Percentiles rank a stretch among this genome's conserved stretches.
phyloP scores from a whole-genome alignment of 2,797 vertebrate genomes.

The Cuculus canorus region DNA sequence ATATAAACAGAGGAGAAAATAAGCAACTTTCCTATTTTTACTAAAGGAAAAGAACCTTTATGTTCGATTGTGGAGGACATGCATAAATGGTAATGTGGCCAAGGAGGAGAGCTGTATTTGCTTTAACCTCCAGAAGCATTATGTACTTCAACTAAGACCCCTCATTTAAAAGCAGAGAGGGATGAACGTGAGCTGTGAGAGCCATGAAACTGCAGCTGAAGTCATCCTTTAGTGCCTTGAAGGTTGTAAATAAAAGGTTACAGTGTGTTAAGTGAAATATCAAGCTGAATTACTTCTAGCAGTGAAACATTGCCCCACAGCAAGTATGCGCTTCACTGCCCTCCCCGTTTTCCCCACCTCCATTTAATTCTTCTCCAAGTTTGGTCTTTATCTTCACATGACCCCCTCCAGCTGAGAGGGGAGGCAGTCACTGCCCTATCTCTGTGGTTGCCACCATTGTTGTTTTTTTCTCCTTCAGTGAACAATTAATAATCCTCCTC shows the following conservation, averaged over 20 bases:
- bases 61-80: background rate
- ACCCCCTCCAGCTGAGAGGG: constrained; percentile 53
- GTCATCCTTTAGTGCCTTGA: background rate
- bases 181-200: background rate
- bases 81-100: background rate
- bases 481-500: constrained; percentile 51
- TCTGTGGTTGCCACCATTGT: constrained; percentile 61
- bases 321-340: background rate
- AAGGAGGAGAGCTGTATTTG: background rate
- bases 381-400: constrained; percentile 56
- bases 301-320: background rate
- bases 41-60: background rate
- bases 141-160: background rate
- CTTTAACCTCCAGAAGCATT: background rate
- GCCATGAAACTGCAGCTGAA: background rate
- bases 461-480: constrained; percentile 50
- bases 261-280: constrained; percentile 47
- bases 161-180: background rate
- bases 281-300: constrained; percentile 60
- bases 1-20: background rate
- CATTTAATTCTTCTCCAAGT: constrained; percentile 57
- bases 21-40: background rate
- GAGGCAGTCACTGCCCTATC: constrained; percentile 51
- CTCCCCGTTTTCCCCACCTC: constrained; percentile 25
- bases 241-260: constrained; percentile 21